A percentile compares a stretch with the other conserved stretches of the same genome.
Evolutionary conservation across 2,888 invertebrate genomes (phyloP).

Genomic region (Hemistola chrysoprasaria): DNA sequence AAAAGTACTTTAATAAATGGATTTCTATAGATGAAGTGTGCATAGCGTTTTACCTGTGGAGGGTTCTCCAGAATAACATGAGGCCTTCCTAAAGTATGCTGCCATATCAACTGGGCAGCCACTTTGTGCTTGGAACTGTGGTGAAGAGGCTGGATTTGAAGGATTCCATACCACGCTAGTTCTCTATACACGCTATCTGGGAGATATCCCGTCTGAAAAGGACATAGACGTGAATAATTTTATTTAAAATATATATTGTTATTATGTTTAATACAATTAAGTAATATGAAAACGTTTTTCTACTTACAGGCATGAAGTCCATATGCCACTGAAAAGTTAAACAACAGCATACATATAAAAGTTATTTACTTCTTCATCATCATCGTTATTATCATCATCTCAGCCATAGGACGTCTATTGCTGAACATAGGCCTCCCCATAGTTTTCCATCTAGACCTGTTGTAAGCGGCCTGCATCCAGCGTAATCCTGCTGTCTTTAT

Average conservation of each 20-base stretch:
- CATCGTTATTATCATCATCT: too few species aligned
- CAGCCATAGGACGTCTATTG: too few species aligned
- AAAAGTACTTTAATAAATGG: too few species aligned
- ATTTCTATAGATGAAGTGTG: too few species aligned
- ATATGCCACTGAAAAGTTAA: constrained; percentile 66
- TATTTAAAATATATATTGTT: not conserved
- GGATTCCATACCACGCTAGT: constrained; percentile 74
- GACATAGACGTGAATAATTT: not conserved
- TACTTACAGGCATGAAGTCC: constrained; percentile 74
- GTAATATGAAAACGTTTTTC: not conserved
- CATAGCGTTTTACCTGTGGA: constrained; percentile 68
- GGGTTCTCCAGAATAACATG: constrained; percentile 74
- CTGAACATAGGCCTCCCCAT: too few species aligned
- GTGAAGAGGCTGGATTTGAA: constrained; percentile 71
- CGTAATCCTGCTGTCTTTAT: too few species aligned
- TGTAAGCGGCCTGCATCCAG: too few species aligned
- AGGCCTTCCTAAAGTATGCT: constrained; percentile 72
- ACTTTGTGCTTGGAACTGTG: constrained; percentile 71
- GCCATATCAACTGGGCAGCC: constrained; percentile 74
- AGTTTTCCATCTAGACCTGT: too few species aligned
- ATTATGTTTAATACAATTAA: too few species aligned
- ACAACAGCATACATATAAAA: too few species aligned
- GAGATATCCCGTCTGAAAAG: constrained; percentile 65
- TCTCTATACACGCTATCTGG: constrained; percentile 75
- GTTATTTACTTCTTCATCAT: too few species aligned